Evolutionary conservation across 2,113 vertebrate genomes (phyloP).

Genomic region (Cathartes aura): DNA sequence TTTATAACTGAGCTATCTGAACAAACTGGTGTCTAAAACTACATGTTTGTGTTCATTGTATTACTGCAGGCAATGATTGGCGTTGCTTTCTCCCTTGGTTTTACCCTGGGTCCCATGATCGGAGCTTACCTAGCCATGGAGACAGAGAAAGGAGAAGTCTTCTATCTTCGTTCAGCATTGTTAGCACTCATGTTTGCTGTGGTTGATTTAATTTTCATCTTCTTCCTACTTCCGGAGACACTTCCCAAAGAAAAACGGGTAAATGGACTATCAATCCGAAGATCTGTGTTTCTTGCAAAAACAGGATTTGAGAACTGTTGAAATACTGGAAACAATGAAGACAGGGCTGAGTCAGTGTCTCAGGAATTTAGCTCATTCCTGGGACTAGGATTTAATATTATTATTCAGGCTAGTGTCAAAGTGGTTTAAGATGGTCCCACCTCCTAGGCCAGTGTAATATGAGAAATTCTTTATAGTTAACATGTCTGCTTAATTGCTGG

Average conservation of each 20-base stretch:
- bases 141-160: constrained; percentile 71
- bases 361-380: background rate
- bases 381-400: background rate
- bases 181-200: constrained; percentile 84
- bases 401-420: background rate
- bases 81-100: constrained; percentile 93
- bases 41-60: background rate
- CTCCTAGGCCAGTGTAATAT: background rate
- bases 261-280: background rate
- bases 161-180: constrained; percentile 82
- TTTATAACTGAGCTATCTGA: background rate
- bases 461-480: background rate
- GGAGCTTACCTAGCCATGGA: constrained; percentile 88
- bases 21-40: background rate
- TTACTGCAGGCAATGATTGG: constrained; percentile 90
- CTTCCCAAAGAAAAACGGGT: constrained; percentile 86
- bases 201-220: constrained; percentile 87
- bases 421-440: background rate
- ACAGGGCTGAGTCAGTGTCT: background rate
- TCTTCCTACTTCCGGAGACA: constrained; percentile 90
- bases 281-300: background rate
- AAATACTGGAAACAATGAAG: background rate
- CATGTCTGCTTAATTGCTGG: background rate
- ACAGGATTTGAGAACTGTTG: background rate
- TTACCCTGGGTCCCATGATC: constrained; percentile 92